Conservation (phyloP, 2,113 vertebrate genomes). For the Pantherophis guttatus region DNA sequence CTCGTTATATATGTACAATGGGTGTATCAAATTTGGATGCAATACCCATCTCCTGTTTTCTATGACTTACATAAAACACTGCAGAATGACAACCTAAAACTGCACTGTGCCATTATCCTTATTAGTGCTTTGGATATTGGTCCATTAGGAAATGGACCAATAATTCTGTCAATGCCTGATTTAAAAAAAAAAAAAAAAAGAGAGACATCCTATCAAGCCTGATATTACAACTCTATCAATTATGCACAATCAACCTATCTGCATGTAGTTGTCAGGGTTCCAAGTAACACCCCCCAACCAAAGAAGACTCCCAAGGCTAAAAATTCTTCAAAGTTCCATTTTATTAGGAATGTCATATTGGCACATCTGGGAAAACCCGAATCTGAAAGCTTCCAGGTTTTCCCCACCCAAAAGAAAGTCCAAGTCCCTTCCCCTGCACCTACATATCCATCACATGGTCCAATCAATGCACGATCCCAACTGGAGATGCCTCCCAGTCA, state of each 20-base stretch:
- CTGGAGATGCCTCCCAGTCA: too few relatives aligned
- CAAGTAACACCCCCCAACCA: too few relatives aligned
- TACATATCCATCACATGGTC: too few relatives aligned
- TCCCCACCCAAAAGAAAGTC: too few relatives aligned
- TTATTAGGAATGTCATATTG: too few relatives aligned
- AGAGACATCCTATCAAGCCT: background rate
- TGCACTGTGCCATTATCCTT: constrained; percentile 24
- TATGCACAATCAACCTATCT: background rate
- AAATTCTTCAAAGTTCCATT: too few relatives aligned
- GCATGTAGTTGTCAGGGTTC: too few relatives aligned
- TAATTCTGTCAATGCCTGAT: background rate
- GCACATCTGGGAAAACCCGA: too few relatives aligned
- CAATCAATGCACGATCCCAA: too few relatives aligned
- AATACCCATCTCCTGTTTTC: constrained; percentile 1
- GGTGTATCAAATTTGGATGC: constrained; percentile 65
- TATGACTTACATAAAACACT: constrained; percentile 15
- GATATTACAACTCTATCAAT: background rate
- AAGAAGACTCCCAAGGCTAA: too few relatives aligned
- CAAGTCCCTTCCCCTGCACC: too few relatives aligned
- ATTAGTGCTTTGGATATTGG: constrained; percentile 6
- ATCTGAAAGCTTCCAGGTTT: too few relatives aligned
- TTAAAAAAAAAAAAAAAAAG: background rate
- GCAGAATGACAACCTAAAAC: constrained; percentile 23
- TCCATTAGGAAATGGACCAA: constrained; percentile 12
- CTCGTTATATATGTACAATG: constrained; percentile 63